A percentile compares a stretch with the other conserved stretches of the same genome.
Evolutionary conservation across 2,113 vertebrate species (phyloP).

Genomic region (Sorex araneus): DNA sequence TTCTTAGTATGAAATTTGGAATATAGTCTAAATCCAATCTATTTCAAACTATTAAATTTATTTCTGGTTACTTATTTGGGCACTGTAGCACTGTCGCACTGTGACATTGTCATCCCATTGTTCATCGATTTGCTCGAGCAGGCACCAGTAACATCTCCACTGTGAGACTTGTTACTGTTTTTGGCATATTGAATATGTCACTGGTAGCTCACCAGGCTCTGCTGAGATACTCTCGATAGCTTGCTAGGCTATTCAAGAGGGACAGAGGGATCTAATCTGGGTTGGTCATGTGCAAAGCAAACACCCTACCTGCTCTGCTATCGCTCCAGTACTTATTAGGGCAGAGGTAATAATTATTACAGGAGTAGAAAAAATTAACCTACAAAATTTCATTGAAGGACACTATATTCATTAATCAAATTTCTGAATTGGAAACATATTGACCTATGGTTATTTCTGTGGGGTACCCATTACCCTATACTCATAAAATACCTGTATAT

Average conservation of each 20-base stretch:
- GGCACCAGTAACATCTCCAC: too few relatives aligned
- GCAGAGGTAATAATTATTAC: neutral
- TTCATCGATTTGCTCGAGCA: too few relatives aligned
- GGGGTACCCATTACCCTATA: neutral
- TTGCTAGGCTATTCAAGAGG: too few relatives aligned
- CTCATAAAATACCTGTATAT: neutral
- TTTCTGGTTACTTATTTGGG: constrained; percentile 29
- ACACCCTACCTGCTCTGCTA: too few relatives aligned
- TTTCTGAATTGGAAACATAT: neutral
- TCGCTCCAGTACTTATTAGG: too few relatives aligned
- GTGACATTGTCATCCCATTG: too few relatives aligned
- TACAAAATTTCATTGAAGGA: constrained; percentile 26
- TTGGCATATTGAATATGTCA: too few relatives aligned
- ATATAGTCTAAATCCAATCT: neutral
- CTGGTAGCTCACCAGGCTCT: too few relatives aligned
- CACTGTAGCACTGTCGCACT: too few relatives aligned
- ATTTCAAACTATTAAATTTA: constrained; percentile 1
- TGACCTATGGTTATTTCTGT: neutral
- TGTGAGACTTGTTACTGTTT: neutral
- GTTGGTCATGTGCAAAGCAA: too few relatives aligned
- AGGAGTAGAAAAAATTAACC: neutral
- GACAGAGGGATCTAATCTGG: too few relatives aligned
- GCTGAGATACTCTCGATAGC: too few relatives aligned
- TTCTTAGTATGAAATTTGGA: neutral
- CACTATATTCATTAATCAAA: neutral